Base-by-base conservation (phyloP, 2,888 invertebrate genomes). In the Anthophora plumipes region DNA sequence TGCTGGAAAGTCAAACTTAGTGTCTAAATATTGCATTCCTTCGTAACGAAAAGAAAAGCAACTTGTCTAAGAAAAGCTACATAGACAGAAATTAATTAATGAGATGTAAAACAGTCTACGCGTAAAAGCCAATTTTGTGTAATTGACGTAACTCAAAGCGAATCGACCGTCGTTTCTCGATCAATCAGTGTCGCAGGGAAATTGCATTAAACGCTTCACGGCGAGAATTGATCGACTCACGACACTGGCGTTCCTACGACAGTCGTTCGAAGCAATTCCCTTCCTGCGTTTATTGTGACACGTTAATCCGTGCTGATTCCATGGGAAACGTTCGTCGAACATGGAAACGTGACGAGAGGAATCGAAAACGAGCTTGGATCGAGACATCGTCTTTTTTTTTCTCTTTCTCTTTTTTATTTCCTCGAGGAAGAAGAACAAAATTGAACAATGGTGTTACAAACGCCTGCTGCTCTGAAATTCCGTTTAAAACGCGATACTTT, bases 101-200 rank as follows among this genome's bases (percentile, higher is more conserved):
- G 4, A 31, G 50, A 8, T 1, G 50, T 50, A 31, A 31, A 31
- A 31, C 31, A 43, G 48, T 31, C 50, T 37, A 66, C 39, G 37
- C 39, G 52, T 52, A 68, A 68, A 68, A 61, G 69, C 37, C 43
- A 55, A 55, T 66, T 64, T 52, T 46, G 12, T 60, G 50, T 69
- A 25, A 81, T 81, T 74, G 79, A 60, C 80, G 74, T 79, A 81
- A 70, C 48, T 81, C 69, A 50, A 67, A 57, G 80, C 69, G 74
- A 80, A 57, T 70, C 67, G 61, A 25, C 43, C 55, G 43, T 60
- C 66, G 59, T 46, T 50, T 14, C 60, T 48, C 48, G 71, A 80
- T 76, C 76, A 59, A 80, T 82, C 80, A 72, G 60, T 54, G 76
- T 75, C 80, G 39, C 2, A 17, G 17, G 76, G 71, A 69, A 80